A percentile compares a stretch with the other conserved stretches of the same genome.
Evolutionary conservation across 1,140 invertebrate genomes (phyloP).

Genomic region (Nymphalis io): DNA sequence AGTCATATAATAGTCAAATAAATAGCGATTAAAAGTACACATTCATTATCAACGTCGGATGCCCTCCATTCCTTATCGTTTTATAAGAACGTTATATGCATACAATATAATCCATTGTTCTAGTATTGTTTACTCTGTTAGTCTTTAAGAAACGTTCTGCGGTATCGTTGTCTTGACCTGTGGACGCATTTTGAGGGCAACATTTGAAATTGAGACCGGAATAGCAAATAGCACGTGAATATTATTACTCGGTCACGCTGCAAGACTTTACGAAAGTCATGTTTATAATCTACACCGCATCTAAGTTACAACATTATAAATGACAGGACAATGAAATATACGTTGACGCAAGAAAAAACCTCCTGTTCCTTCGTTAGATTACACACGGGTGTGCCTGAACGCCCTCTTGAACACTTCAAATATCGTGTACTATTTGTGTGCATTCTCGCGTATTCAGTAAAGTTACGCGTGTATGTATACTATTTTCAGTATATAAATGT

Average conservation of each 20-base stretch:
- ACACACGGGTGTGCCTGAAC: conserved; percentile 23
- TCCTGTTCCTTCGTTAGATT: conserved; percentile 17
- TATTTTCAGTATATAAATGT: conserved; percentile 38
- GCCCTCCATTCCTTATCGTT: conserved; percentile 22
- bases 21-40: neutral
- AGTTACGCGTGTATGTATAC: conserved; percentile 1
- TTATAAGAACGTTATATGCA: conserved; percentile 16
- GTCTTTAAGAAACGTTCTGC: conserved; percentile 10
- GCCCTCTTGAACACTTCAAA: conserved; percentile 7
- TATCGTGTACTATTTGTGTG: conserved; percentile 19
- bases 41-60: conserved; percentile 4
- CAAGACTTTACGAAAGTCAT: conserved; percentile 43
- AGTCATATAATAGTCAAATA: too few relatives aligned
- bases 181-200: conserved; percentile 20
- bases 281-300: conserved; percentile 33
- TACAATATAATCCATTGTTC: conserved; percentile 31
- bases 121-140: conserved; percentile 3
- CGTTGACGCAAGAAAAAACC: conserved; percentile 23
- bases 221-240: conserved; percentile 50
- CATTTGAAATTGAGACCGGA: conserved; percentile 42
- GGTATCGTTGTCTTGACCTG: conserved; percentile 15
- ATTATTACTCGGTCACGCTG: conserved; percentile 40
- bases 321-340: conserved; percentile 33
- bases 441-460: conserved; percentile 20
- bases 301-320: conserved; percentile 29